phyloP scores from a whole-genome alignment of 1,140 invertebrate genomes.

The Drosophila serrata region DNA sequence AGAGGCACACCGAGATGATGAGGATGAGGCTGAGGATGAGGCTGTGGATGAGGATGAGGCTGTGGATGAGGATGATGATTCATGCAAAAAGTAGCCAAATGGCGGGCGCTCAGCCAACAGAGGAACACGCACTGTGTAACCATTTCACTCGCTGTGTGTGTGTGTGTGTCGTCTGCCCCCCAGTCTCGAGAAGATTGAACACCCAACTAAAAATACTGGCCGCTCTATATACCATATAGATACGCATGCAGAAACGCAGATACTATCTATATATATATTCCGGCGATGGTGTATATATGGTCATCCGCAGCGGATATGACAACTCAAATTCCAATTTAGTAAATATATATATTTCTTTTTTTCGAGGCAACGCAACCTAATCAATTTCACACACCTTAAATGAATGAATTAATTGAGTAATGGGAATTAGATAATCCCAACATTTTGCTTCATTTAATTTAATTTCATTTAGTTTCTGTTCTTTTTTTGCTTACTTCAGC shows the following conservation, averaged over 20 bases:
- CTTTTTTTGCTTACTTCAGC: constrained; percentile 40
- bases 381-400: constrained; percentile 58
- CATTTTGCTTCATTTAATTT: constrained; percentile 38
- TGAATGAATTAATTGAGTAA: constrained; percentile 62
- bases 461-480: constrained; percentile 5
- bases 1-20: constrained; percentile 20
- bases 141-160: constrained; percentile 38
- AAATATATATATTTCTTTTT: constrained; percentile 50
- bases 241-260: constrained; percentile 16
- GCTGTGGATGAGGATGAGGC: constrained; percentile 13
- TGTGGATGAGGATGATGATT: constrained; percentile 54
- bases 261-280: constrained; percentile 23
- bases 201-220: constrained; percentile 72
- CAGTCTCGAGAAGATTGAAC: constrained; percentile 75
- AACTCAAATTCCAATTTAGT: constrained; percentile 74
- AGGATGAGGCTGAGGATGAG: constrained; percentile 1
- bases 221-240: constrained; percentile 69
- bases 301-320: constrained; percentile 64
- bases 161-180: constrained; percentile 45
- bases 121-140: constrained; percentile 71
- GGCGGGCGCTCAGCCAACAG: constrained; percentile 75
- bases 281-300: constrained; percentile 19
- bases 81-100: constrained; percentile 70
- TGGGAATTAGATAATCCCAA: constrained; percentile 44
- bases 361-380: constrained; percentile 18